phyloP scores from a whole-genome alignment of 1,140 invertebrate genomes.

The Amphibalanus amphitrite region DNA sequence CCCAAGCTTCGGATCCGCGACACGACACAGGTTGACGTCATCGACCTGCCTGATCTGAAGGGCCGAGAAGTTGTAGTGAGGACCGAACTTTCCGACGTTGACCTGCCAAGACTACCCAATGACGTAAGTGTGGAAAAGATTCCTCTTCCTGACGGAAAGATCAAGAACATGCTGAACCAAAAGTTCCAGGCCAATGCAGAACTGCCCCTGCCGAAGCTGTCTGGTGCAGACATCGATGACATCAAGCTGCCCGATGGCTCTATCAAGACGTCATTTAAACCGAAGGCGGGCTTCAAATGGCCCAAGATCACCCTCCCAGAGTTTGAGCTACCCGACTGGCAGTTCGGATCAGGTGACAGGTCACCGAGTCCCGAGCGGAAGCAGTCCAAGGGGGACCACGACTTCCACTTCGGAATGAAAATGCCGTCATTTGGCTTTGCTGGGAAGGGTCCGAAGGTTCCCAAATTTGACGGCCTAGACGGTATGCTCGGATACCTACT shows the following conservation, averaged over 20 bases:
- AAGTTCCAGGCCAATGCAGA: not conserved
- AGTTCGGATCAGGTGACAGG: not conserved
- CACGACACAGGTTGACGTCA: not conserved
- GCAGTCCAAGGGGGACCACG: not conserved
- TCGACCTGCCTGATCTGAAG: not conserved
- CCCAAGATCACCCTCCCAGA: not conserved
- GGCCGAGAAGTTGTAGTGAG: not conserved
- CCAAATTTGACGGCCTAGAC: not conserved
- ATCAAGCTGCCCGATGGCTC: not conserved
- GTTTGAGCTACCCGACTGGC: not conserved
- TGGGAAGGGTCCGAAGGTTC: not conserved
- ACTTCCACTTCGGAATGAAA: not conserved
- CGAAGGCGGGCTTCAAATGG: not conserved
- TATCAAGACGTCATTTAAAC: not conserved
- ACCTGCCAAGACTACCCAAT: not conserved
- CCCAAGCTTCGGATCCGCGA: not conserved
- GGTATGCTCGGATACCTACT: not conserved
- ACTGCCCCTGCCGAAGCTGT: not conserved
- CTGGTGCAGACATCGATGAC: not conserved
- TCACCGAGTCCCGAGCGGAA: not conserved
- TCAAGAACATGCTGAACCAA: not conserved
- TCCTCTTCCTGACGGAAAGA: not conserved
- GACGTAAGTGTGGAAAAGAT: not conserved
- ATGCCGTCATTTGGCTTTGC: not conserved
- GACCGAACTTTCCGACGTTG: not conserved